Percentiles rank a stretch among this genome's conserved stretches.
These are phyloP conservation scores for Oscheius sp. DNA, from an alignment of 2,888 invertebrate species.

Conservation along the genomic window DNA sequence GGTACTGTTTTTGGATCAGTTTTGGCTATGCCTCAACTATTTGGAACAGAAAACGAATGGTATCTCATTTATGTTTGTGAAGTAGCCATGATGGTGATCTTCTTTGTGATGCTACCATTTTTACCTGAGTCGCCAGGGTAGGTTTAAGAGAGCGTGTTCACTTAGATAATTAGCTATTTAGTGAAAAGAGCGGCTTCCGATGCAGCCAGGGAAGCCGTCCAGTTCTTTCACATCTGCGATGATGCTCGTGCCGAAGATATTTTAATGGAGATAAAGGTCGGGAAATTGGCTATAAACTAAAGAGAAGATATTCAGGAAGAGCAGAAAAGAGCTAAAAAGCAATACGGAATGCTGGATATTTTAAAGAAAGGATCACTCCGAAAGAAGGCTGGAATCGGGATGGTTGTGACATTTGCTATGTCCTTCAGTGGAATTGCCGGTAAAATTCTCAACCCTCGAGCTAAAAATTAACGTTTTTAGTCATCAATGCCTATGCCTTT, in stretches of 20 bases:
- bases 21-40: slow-evolving; percentile 60
- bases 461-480: slow-evolving; percentile 30
- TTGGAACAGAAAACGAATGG: slow-evolving; percentile 56
- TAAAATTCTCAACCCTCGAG: not conserved
- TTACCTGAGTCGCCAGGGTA: slow-evolving; percentile 58
- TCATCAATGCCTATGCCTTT: slow-evolving; percentile 64
- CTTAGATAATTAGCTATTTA: slow-evolving; percentile 34
- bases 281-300: not conserved
- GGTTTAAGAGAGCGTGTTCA: not conserved
- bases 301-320: slow-evolving; percentile 33
- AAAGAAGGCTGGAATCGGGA: slow-evolving; percentile 45
- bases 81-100: slow-evolving; percentile 47
- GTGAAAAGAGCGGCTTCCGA: slow-evolving; percentile 37
- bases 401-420: slow-evolving; percentile 57
- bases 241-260: slow-evolving; percentile 32
- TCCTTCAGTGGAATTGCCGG: slow-evolving; percentile 62
- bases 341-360: slow-evolving; percentile 46
- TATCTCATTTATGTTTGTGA: slow-evolving; percentile 60
- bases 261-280: slow-evolving; percentile 38
- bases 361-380: slow-evolving; percentile 41
- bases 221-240: slow-evolving; percentile 49
- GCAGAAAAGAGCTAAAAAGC: slow-evolving; percentile 37
- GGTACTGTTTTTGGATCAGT: slow-evolving; percentile 59
- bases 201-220: slow-evolving; percentile 46
- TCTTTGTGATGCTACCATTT: slow-evolving; percentile 40